A percentile compares a stretch with the other conserved stretches of the same genome.
Conservation (phyloP, 2,888 invertebrate species). For the Trichopoda pennipes region DNA sequence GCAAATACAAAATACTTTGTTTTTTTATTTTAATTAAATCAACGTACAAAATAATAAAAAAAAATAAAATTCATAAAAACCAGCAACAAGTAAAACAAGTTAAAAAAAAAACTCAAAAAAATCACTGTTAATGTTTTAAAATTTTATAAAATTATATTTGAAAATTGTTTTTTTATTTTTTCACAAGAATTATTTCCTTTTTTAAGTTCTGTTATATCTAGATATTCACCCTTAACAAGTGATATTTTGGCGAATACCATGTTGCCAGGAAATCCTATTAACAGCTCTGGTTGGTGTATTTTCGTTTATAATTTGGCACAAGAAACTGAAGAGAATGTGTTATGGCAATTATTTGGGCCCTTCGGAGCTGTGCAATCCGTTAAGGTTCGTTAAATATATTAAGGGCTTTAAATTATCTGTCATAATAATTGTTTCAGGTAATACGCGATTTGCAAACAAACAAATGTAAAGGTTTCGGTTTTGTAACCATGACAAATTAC, state of each 20-base stretch:
- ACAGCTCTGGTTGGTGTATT: constrained; percentile 90
- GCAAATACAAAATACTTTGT: too few relatives aligned
- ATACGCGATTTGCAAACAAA: constrained; percentile 97
- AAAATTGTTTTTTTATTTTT: background rate
- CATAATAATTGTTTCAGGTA: constrained; percentile 81
- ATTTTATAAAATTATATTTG: too few relatives aligned
- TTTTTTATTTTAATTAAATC: too few relatives aligned
- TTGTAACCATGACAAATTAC: constrained; percentile 99
- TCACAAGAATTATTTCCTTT: background rate
- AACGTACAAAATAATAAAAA: too few relatives aligned
- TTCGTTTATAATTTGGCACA: constrained; percentile 98
- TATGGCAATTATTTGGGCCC: constrained; percentile 98
- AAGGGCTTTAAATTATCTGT: background rate
- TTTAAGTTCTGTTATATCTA: constrained; percentile 80
- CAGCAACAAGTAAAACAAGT: too few relatives aligned
- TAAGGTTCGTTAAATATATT: constrained; percentile 84
- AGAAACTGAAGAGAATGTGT: constrained; percentile 96
- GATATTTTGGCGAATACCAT: constrained; percentile 89
- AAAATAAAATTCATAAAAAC: too few relatives aligned
- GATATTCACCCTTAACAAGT: constrained; percentile 93
- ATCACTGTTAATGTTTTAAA: too few relatives aligned
- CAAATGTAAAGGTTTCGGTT: constrained; percentile 99
- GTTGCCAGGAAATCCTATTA: constrained; percentile 91
- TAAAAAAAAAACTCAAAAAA: too few relatives aligned
- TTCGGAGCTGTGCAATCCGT: constrained; percentile 99